phyloP scores from a whole-genome alignment of 1,140 invertebrate species.

The Drosophila ogumai region DNA sequence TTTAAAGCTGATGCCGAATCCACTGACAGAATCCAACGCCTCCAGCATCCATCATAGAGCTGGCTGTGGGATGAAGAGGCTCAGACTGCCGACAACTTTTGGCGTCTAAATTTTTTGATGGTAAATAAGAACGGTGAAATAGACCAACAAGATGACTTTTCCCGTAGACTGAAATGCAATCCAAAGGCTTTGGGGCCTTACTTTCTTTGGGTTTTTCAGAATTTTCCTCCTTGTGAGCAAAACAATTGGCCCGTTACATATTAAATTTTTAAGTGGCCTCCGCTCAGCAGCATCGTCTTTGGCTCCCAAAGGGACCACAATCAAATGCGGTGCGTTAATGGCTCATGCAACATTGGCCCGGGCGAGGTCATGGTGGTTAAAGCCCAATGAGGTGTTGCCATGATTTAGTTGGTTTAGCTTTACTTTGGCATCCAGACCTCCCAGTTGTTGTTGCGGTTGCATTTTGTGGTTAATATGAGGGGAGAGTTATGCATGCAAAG shows the following conservation, averaged over 20 bases:
- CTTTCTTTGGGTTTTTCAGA: not conserved
- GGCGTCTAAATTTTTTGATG: slow-evolving; percentile 58
- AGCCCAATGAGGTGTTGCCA: slow-evolving; percentile 76
- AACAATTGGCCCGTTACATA: slow-evolving; percentile 66
- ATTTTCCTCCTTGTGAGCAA: slow-evolving; percentile 9
- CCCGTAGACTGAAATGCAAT: slow-evolving; percentile 68
- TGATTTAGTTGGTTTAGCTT: slow-evolving; percentile 69
- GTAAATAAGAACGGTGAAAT: slow-evolving; percentile 62
- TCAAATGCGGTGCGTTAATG: slow-evolving; percentile 64
- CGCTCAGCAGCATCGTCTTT: slow-evolving; percentile 1
- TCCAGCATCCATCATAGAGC: slow-evolving; percentile 64
- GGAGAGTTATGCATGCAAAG: not conserved
- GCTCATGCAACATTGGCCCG: slow-evolving; percentile 67
- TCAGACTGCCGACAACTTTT: slow-evolving; percentile 55
- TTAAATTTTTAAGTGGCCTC: slow-evolving; percentile 71
- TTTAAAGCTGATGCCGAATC: slow-evolving; percentile 34
- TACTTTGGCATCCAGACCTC: not conserved
- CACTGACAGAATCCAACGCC: slow-evolving; percentile 43
- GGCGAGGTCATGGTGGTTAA: slow-evolving; percentile 70
- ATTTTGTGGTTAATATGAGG: slow-evolving; percentile 23
- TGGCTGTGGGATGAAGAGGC: not conserved
- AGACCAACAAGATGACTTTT: slow-evolving; percentile 48
- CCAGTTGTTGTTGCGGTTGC: slow-evolving; percentile 35
- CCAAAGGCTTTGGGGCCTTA: slow-evolving; percentile 51
- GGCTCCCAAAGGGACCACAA: slow-evolving; percentile 12